Evolutionary conservation across 2,888 invertebrate species (phyloP), one percentile per base, ranked within the genome.

Genomic region (Gandaritis pyraliata): DNA sequence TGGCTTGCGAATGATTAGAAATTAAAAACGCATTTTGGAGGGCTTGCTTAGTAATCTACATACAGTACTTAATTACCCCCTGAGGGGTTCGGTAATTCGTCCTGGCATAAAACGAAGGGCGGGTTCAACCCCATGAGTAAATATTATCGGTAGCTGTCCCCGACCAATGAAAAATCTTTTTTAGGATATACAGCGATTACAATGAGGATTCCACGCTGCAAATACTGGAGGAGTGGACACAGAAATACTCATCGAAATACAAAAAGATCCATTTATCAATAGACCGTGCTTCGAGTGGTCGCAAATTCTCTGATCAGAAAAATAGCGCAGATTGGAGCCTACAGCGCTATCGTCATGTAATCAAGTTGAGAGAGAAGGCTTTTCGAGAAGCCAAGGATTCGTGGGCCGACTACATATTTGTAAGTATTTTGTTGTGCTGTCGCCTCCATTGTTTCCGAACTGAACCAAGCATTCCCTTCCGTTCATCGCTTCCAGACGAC

Each of bases 351-450:
- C 87, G 92, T 33, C 96, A 97, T 85, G 88, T 99, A 12, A 98
- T 98, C 65, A 79, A 90, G 16, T 81, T 98, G 48, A 94, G 98
- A 73, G 97, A 98, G 82, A 88, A 94, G 68, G 96, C 96, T 0
- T 83, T 98, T 8, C 83, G 93, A 41, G 93, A 94, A 80, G 97
- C 96, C 0, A 94, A 96, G 69, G 86, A 93, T 69, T 93, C 94
- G 57, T 98, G 98, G 98, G 97, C 98, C 6, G 98, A 98, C 87
- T 99, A 94, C 85, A 82, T 98, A 66, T 95, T 97, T 92, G 97
- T 98, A 92, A 94, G 94, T 36, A 2, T 41, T 92, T 30, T 30
- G 33, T 33, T 33, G 33, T 33, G 33, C n/a, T n/a, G n/a, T n/a
- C n/a, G n/a, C n/a, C n/a, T n/a, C n/a, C n/a, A n/a, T n/a, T n/a